Percentiles rank a stretch among this genome's conserved stretches.
Evolutionary conservation across 2,888 invertebrate species (phyloP).

Genomic region (Cosmia trapezina): DNA sequence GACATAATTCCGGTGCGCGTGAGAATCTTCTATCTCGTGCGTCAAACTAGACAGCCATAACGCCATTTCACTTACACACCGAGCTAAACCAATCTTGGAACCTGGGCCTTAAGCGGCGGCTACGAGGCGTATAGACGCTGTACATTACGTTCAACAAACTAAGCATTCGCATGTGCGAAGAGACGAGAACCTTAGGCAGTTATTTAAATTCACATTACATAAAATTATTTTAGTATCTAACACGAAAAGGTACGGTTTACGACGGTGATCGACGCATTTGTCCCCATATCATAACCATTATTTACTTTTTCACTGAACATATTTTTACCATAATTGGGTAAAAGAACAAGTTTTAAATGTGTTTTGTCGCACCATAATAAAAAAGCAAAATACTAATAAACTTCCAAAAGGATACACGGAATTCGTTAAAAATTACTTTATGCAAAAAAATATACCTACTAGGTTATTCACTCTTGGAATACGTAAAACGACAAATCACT

Average conservation of each 20-base stretch:
- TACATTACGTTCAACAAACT: background rate
- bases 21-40: no score
- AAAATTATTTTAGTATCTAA: constrained; percentile 14
- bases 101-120: no score
- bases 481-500: constrained; percentile 38
- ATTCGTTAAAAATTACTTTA: constrained; percentile 19
- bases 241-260: constrained; percentile 51
- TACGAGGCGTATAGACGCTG: background rate
- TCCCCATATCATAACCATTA: constrained; percentile 38
- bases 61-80: no score
- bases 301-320: constrained; percentile 35
- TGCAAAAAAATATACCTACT: constrained; percentile 2
- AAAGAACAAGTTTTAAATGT: constrained; percentile 53
- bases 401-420: constrained; percentile 22
- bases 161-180: background rate
- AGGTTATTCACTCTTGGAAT: constrained; percentile 49
- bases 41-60: no score
- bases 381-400: constrained; percentile 28
- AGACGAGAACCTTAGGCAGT: background rate
- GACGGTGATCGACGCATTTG: constrained; percentile 22
- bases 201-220: constrained; percentile 17
- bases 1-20: no score
- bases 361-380: constrained; percentile 33
- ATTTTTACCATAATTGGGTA: constrained; percentile 37
- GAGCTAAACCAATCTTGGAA: no score